Evolutionary conservation across 2,888 invertebrate genomes (phyloP).

Genomic region (Lasiommata megera): DNA sequence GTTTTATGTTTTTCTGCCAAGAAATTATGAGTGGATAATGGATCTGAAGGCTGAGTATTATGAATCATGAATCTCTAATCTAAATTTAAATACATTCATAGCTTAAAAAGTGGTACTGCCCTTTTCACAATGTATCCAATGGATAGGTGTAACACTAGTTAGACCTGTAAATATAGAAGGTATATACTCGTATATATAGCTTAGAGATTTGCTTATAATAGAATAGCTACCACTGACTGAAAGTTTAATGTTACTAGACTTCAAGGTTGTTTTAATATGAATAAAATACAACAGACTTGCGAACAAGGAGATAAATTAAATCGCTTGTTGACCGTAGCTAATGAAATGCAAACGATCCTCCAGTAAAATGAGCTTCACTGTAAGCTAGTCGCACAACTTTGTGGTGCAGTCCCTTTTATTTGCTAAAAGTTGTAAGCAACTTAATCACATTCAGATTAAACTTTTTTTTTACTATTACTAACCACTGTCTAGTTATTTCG

Average conservation of each 20-base stretch:
- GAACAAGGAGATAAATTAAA: slow-evolving; percentile 8
- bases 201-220: not conserved
- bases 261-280: not conserved
- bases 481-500: too few species aligned
- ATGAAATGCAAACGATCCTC: slow-evolving; percentile 10
- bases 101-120: too few species aligned
- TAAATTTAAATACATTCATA: too few species aligned
- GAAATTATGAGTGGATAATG: too few species aligned
- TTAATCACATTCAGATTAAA: slow-evolving; percentile 3
- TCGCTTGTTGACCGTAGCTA: slow-evolving; percentile 8
- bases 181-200: too few species aligned
- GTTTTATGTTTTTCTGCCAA: too few species aligned
- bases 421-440: not conserved
- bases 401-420: slow-evolving; percentile 7
- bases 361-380: slow-evolving; percentile 5
- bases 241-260: not conserved
- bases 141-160: too few species aligned
- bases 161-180: too few species aligned
- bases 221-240: not conserved
- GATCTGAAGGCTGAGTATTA: too few species aligned
- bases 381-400: not conserved
- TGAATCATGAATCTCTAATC: too few species aligned
- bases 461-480: not conserved
- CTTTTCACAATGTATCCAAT: too few species aligned
- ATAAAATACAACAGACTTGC: not conserved